A percentile compares a stretch with the other conserved stretches of the same genome.
Conservation (phyloP, 1,140 invertebrate species). For the Potamilus streckersoni region DNA sequence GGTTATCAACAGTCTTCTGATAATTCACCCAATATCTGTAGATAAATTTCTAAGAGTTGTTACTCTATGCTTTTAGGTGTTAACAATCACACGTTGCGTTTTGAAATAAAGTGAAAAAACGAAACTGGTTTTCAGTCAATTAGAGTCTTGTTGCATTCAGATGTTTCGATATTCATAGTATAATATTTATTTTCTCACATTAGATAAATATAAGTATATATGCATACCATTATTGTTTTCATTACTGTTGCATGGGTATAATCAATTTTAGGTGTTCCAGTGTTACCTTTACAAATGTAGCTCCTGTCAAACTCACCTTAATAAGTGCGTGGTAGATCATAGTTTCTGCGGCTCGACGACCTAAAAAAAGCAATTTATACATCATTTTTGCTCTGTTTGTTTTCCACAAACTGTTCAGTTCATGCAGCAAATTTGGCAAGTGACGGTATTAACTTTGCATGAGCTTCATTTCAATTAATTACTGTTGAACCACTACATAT, state of each 20-base stretch:
- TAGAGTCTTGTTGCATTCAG: neutral
- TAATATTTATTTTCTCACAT: neutral
- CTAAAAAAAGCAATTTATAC: slow-evolving; percentile 24
- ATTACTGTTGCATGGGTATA: neutral
- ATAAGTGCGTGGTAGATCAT: slow-evolving; percentile 48
- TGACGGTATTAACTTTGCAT: neutral
- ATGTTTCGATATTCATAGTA: too few species aligned
- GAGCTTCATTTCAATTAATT: neutral
- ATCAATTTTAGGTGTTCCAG: neutral
- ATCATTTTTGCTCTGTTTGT: neutral
- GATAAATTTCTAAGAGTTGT: too few species aligned
- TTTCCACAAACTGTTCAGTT: neutral
- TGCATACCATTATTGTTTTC: neutral
- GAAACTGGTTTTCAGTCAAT: neutral
- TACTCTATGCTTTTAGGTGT: too few species aligned
- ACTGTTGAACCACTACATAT: neutral
- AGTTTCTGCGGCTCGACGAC: slow-evolving; percentile 47
- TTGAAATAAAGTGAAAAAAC: slow-evolving; percentile 3
- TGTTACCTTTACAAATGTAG: neutral
- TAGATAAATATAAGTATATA: neutral
- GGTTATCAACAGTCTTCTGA: too few species aligned
- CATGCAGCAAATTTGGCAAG: neutral
- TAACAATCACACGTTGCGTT: neutral
- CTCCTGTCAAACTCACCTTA: slow-evolving; percentile 35
- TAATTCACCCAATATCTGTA: too few species aligned